Evolutionary conservation across 2,888 invertebrate genomes (phyloP), one percentile per base, ranked within the genome.

Genomic region (Noctua pronuba): DNA sequence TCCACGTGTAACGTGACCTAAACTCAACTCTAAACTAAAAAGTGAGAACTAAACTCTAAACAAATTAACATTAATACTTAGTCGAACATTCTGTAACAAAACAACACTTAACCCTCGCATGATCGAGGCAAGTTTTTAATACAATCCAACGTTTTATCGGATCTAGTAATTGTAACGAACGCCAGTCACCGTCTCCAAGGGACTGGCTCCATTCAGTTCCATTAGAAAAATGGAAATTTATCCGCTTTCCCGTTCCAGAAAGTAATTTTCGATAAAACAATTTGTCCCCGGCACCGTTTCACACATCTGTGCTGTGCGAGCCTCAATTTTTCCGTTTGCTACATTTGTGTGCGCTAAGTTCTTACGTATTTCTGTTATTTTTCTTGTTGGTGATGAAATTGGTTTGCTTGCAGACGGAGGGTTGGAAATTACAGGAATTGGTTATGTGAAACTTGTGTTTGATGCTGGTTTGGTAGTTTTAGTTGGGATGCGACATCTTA

Each of bases 221-320:
- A 94, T 94, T 95, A 94, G 94, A 95, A 94, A 95, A 95, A 95
- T 95, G 94, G 94, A 94, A 95, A 95, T 94, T 95, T 93, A 94
- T 93, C 93, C 93, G 89, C 69, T 88, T 90, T 78, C 81, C 86
- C 88, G 91, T 92, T 89, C 90, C 91, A 89, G 92, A 95, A 96
- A 95, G 96, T 95, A 95, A 96, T 96, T 96, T 96, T 96, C 96
- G 95, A 95, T 96, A 95, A 95, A 96, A 96, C 96, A 96, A 95
- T 96, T 96, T 96, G 95, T 96, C 95, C 93, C 89, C 84, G 90
- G 88, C 92, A 92, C 92, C 94, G 94, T 96, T 96, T 91, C 91
- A 92, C 94, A 93, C 96, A 96, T 95, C 96, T 96, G 96, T 92
- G 95, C 90, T 89, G 90, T 90, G 90, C 91, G 87, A 82, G 89